A percentile compares a stretch with the other conserved stretches of the same genome.
Evolutionary conservation across 2,888 invertebrate genomes (phyloP).

Genomic region (Drosophila vallismaia): DNA sequence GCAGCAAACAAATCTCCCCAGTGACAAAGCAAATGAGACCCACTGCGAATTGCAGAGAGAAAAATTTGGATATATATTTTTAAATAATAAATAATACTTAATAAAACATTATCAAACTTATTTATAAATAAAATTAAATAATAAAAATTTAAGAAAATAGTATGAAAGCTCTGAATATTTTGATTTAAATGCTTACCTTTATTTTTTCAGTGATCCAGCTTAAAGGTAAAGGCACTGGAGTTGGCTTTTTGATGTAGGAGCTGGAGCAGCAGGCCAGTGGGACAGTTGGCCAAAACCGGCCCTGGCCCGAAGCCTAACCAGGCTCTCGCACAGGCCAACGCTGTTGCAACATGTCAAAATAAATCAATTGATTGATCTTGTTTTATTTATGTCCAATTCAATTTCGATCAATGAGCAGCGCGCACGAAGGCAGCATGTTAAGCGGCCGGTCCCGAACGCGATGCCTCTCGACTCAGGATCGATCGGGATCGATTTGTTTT

Average conservation of each 20-base stretch:
- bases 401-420: conserved; percentile 83
- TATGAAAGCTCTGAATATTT: no score
- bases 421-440: conserved; percentile 74
- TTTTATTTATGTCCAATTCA: conserved; percentile 83
- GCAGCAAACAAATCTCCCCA: conserved; percentile 61
- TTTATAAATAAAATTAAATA: no score
- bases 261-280: conserved; percentile 46
- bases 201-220: conserved; percentile 15
- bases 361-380: conserved; percentile 85
- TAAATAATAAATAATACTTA: no score
- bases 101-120: no score
- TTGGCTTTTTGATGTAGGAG: conserved; percentile 14
- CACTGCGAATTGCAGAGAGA: conserved; percentile 51
- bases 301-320: conserved; percentile 35
- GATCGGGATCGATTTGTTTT: neutral
- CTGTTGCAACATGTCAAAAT: conserved; percentile 84
- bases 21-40: conserved; percentile 72
- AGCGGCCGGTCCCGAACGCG: conserved; percentile 24
- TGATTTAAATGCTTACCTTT: no score
- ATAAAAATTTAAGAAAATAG: no score
- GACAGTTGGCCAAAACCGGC: conserved; percentile 59
- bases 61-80: neutral
- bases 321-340: conserved; percentile 47
- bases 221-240: conserved; percentile 32
- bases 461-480: conserved; percentile 15